Conservation (phyloP, 1,140 invertebrate species). For the Drosophila suzukii region DNA sequence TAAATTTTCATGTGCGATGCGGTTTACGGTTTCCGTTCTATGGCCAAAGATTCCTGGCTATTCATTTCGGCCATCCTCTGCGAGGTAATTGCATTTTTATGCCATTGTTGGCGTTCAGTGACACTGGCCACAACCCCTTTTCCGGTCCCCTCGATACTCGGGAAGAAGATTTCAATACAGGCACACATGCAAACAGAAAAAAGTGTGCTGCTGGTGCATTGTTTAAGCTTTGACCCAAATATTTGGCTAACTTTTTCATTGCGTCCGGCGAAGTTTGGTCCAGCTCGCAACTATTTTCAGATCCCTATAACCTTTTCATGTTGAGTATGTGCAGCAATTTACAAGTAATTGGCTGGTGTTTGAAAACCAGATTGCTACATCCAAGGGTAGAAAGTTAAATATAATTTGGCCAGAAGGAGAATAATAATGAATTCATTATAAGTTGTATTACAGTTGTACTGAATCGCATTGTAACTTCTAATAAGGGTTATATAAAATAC, state of each 20-base stretch:
- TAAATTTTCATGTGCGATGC: slow-evolving; percentile 70
- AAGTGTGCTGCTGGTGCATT: slow-evolving; percentile 58
- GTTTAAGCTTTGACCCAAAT: slow-evolving; percentile 74
- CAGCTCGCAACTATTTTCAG: slow-evolving; percentile 39
- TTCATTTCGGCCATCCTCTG: slow-evolving; percentile 48
- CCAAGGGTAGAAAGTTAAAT: slow-evolving; percentile 7
- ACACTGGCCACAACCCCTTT: slow-evolving; percentile 24
- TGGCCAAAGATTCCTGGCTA: slow-evolving; percentile 50
- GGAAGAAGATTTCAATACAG: slow-evolving; percentile 38
- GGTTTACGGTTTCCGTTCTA: slow-evolving; percentile 63
- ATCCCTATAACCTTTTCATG: slow-evolving; percentile 6
- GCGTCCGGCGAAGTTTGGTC: slow-evolving; percentile 25
- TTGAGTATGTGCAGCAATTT: slow-evolving; percentile 29
- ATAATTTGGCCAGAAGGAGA: not conserved
- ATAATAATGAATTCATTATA: not conserved
- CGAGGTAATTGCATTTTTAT: slow-evolving; percentile 79
- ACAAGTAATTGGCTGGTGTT: slow-evolving; percentile 45
- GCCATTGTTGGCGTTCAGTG: slow-evolving; percentile 55
- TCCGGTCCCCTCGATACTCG: slow-evolving; percentile 20
- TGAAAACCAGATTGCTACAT: slow-evolving; percentile 17
- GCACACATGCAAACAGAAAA: slow-evolving; percentile 5
- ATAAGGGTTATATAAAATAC: too few species aligned
- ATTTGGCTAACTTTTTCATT: slow-evolving; percentile 56
- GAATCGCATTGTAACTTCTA: not conserved
- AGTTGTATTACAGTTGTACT: not conserved